Evolutionary conservation across 1,140 invertebrate species (phyloP).

Genomic region (Mactra quadrangularis): DNA sequence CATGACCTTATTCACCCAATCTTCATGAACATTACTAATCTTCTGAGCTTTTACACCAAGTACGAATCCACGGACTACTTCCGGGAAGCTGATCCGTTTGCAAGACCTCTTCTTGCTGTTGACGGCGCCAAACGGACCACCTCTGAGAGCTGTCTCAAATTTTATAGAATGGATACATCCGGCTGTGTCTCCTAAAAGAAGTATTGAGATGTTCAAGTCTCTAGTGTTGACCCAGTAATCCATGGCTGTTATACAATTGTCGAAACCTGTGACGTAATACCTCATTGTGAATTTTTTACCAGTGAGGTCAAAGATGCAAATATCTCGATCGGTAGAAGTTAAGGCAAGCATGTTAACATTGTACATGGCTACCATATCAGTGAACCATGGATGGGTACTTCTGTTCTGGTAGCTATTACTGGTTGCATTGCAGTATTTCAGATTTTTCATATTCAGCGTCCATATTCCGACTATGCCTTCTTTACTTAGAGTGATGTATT

Average conservation of each 20-base stretch:
- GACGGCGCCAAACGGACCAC: constrained; percentile 69
- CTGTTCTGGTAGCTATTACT: constrained; percentile 56
- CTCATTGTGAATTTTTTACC: constrained; percentile 68
- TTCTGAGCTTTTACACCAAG: constrained; percentile 66
- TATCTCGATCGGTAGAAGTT: constrained; percentile 74
- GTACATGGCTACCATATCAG: constrained; percentile 74
- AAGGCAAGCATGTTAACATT: constrained; percentile 77
- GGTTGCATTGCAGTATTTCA: constrained; percentile 63
- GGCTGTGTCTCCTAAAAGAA: constrained; percentile 76
- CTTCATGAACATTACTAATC: constrained; percentile 67
- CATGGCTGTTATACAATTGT: constrained; percentile 71
- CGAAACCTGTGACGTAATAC: constrained; percentile 70
- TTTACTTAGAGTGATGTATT: constrained; percentile 72
- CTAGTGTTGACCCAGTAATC: constrained; percentile 75
- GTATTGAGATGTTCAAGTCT: constrained; percentile 67
- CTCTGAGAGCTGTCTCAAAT: constrained; percentile 68
- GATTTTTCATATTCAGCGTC: constrained; percentile 71
- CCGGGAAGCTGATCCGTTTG: constrained; percentile 67
- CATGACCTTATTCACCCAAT: constrained; percentile 76
- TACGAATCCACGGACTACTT: constrained; percentile 67
- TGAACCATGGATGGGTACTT: constrained; percentile 72
- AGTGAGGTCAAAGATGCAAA: constrained; percentile 74
- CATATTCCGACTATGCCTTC: constrained; percentile 75
- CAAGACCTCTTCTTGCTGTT: constrained; percentile 61
- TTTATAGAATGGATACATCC: constrained; percentile 72